phyloP scores from a whole-genome alignment of 2,797 vertebrate genomes.

The Neosilurus hyrtlii region DNA sequence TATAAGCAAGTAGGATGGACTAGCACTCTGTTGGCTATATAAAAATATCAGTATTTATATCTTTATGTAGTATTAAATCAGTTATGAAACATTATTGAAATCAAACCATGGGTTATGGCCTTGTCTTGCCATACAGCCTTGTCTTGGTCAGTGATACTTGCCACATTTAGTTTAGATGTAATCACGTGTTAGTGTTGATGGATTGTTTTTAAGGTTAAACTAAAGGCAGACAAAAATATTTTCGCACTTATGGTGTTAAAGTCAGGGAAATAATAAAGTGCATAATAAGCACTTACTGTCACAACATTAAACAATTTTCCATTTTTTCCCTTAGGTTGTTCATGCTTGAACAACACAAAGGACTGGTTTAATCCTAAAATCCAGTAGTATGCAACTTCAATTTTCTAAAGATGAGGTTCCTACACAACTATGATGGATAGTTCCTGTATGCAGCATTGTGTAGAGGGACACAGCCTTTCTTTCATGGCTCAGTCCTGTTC shows the following conservation, averaged over 20 bases:
- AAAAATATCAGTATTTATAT: neutral
- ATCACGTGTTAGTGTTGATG: neutral
- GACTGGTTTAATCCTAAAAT: neutral
- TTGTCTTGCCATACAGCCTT: too few relatives aligned
- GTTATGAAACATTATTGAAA: neutral
- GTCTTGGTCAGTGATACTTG: neutral
- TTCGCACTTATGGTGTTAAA: neutral
- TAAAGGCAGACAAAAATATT: neutral
- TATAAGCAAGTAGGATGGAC: neutral
- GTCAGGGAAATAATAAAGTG: neutral
- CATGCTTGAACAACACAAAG: constrained; percentile 40
- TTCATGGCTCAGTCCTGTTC: neutral
- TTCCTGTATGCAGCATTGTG: neutral
- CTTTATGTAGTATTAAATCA: too few relatives aligned
- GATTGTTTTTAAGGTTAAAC: neutral
- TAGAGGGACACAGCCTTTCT: neutral
- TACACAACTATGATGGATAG: neutral
- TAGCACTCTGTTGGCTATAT: too few relatives aligned
- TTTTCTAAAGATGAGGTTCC: neutral
- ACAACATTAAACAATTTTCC: neutral
- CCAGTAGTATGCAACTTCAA: neutral
- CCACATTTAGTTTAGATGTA: neutral
- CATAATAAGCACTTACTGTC: neutral
- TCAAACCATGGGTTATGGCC: neutral
- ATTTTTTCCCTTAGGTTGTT: constrained; percentile 44